Percentiles rank a stretch among this genome's conserved stretches.
These are phyloP conservation scores for Notechis scutatus DNA, from an alignment of 2,113 vertebrate genomes.

Conservation along the genomic window DNA sequence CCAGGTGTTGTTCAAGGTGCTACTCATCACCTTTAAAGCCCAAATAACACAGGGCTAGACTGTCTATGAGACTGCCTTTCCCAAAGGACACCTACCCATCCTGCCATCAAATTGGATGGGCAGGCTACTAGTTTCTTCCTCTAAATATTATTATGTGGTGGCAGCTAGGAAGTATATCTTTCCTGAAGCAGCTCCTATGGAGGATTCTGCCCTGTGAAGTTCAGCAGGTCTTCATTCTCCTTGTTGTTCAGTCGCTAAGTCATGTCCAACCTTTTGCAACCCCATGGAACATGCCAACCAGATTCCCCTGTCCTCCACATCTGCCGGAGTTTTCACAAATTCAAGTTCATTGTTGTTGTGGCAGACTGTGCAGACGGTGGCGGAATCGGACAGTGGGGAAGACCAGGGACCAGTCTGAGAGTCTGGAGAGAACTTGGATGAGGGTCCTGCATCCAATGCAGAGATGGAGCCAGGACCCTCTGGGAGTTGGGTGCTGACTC, in stretches of 20 bases:
- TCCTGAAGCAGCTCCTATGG: background rate
- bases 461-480: too few relatives aligned
- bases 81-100: background rate
- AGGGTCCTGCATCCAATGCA: too few relatives aligned
- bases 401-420: too few relatives aligned
- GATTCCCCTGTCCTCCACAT: background rate
- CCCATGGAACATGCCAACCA: background rate
- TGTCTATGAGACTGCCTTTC: background rate
- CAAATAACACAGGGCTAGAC: background rate
- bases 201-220: background rate
- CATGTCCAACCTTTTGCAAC: background rate
- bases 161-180: background rate
- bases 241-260: background rate
- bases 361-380: too few relatives aligned
- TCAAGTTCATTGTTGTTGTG: background rate
- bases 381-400: too few relatives aligned
- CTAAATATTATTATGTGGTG: background rate
- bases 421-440: too few relatives aligned
- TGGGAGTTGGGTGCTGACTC: too few relatives aligned
- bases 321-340: background rate
- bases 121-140: background rate
- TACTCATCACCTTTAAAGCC: background rate
- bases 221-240: background rate
- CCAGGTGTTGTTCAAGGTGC: background rate
- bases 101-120: background rate